Percentiles rank a stretch among this genome's conserved stretches.
These are phyloP conservation scores for Diadophis punctatus DNA, from an alignment of 2,113 vertebrate species.

Conservation along the genomic window DNA sequence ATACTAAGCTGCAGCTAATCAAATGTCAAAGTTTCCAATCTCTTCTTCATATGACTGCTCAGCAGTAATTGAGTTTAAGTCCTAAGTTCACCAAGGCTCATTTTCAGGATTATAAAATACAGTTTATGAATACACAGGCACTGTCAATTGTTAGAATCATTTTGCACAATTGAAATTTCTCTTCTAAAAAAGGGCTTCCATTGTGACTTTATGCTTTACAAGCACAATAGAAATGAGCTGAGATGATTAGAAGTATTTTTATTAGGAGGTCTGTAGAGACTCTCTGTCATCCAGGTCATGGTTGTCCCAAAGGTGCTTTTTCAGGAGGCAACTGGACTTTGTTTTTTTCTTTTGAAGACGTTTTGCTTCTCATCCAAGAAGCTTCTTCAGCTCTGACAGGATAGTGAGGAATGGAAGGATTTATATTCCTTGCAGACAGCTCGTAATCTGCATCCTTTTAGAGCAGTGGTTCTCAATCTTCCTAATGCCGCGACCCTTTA, in stretches of 20 bases:
- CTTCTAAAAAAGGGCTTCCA: background rate
- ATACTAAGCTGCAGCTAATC: background rate
- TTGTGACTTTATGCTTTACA: background rate
- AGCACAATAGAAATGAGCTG: background rate
- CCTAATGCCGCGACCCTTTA: too few species aligned
- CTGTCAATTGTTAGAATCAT: background rate
- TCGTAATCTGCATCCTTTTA: too few species aligned
- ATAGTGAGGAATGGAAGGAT: too few species aligned
- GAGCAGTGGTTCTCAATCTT: too few species aligned
- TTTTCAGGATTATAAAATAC: background rate
- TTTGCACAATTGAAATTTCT: background rate
- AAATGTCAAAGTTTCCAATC: background rate
- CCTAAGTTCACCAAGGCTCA: background rate
- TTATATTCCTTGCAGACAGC: too few species aligned
- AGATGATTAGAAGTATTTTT: background rate
- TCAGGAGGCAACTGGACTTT: too few species aligned
- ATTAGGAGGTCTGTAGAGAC: background rate
- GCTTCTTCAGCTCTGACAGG: too few species aligned
- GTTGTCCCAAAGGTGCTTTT: too few species aligned
- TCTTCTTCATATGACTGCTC: background rate
- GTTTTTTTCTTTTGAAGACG: too few species aligned
- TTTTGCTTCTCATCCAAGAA: too few species aligned
- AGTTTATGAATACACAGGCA: background rate
- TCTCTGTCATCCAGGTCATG: too few species aligned
- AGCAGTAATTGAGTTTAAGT: background rate